phyloP scores from a whole-genome alignment of 2,888 invertebrate genomes.

The Mantis religiosa region DNA sequence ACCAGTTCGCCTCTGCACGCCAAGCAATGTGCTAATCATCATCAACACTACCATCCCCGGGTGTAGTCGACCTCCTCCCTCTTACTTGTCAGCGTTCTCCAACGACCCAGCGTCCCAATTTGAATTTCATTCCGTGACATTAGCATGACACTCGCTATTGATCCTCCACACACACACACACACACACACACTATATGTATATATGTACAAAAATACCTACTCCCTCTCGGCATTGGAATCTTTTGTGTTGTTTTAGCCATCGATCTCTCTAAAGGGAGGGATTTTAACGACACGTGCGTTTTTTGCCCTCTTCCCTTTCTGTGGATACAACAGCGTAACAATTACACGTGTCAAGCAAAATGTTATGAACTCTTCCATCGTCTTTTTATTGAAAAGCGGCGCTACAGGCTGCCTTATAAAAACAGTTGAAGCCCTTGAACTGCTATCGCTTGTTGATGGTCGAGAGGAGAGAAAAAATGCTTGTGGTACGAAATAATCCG shows the following conservation, averaged over 20 bases:
- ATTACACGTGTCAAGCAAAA: background rate
- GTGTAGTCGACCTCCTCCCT: background rate
- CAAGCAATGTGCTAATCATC: background rate
- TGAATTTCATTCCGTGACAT: constrained; percentile 23
- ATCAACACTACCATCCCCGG: background rate
- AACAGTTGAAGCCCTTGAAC: no score
- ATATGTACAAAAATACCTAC: background rate
- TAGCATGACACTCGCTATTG: constrained; percentile 14
- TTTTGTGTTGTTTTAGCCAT: background rate
- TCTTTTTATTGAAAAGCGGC: background rate
- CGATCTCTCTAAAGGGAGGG: background rate
- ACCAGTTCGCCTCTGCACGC: background rate
- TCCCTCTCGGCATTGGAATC: background rate
- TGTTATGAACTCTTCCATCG: background rate
- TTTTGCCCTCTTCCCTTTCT: background rate
- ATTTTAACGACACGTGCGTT: background rate
- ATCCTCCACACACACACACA: background rate
- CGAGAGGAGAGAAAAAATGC: no score
- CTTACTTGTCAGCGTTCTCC: background rate
- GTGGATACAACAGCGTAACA: no score
- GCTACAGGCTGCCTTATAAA: no score
- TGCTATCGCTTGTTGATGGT: no score
- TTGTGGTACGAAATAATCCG: no score
- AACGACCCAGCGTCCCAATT: background rate
- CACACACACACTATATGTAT: background rate